Percentiles rank a stretch among this genome's conserved stretches.
Conservation (phyloP, 1,140 invertebrate species). For the Bombus cullumanus region DNA sequence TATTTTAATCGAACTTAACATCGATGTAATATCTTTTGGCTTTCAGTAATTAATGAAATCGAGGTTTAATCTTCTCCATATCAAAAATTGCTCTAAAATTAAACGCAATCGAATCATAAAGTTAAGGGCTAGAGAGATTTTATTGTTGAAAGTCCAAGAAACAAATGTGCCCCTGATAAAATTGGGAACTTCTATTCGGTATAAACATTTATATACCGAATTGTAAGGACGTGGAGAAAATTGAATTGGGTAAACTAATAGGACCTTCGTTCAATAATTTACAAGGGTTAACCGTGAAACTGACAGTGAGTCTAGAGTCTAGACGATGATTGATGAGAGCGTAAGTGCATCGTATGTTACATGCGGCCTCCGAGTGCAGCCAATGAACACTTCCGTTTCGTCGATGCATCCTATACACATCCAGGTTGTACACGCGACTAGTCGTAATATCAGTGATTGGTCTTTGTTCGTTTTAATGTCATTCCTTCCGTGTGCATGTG, state of each 20-base stretch:
- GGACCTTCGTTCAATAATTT: conserved; percentile 5
- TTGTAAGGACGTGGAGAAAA: background rate
- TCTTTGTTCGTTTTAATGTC: conserved; percentile 63
- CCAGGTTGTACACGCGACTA: conserved; percentile 1
- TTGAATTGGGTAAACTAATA: background rate
- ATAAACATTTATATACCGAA: background rate
- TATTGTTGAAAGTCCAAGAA: too few species aligned
- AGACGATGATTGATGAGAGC: conserved; percentile 48
- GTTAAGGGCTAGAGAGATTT: too few species aligned
- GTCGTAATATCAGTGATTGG: conserved; percentile 43
- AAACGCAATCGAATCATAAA: too few species aligned
- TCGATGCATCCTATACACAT: background rate
- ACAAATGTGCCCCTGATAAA: too few species aligned
- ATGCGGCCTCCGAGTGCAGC: background rate
- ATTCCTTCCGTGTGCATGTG: conserved; percentile 37
- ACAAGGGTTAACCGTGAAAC: conserved; percentile 30
- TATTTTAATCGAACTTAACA: too few species aligned
- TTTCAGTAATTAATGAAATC: too few species aligned
- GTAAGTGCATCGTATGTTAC: conserved; percentile 2
- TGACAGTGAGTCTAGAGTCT: background rate
- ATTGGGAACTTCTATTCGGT: too few species aligned
- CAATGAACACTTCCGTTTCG: conserved; percentile 39
- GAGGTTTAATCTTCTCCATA: too few species aligned
- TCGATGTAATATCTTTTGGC: too few species aligned
- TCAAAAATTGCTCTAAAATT: too few species aligned